phyloP scores from a whole-genome alignment of 2,888 invertebrate genomes.

The Rugalucina vietnamica region DNA sequence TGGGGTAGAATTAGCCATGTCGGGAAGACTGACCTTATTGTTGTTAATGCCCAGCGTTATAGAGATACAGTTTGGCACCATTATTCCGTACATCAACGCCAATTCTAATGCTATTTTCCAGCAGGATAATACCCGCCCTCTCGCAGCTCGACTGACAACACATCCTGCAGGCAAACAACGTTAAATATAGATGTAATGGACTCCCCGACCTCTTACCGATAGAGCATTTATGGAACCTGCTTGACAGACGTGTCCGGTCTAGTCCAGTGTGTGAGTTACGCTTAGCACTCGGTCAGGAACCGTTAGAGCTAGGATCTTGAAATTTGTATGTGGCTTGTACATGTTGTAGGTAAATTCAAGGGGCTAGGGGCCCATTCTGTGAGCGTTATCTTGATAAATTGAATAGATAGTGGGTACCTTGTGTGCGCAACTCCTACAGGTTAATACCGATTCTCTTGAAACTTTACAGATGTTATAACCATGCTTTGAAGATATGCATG shows the following conservation, averaged over 20 bases:
- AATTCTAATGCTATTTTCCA: background rate
- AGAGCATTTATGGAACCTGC: background rate
- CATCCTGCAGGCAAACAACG: background rate
- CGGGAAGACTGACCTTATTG: background rate
- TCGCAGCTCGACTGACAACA: background rate
- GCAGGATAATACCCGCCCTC: background rate
- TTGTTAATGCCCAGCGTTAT: constrained; percentile 15
- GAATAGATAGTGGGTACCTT: too few relatives aligned
- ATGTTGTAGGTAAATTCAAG: too few relatives aligned
- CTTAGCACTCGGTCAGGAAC: too few relatives aligned
- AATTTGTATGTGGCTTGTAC: too few relatives aligned
- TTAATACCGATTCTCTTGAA: too few relatives aligned
- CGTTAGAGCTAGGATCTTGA: too few relatives aligned
- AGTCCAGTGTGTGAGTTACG: too few relatives aligned
- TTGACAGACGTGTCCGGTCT: background rate
- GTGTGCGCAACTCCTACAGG: too few relatives aligned
- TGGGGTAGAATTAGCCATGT: constrained; percentile 25
- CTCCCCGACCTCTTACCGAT: background rate
- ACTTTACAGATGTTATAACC: too few relatives aligned
- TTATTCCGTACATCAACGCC: constrained; percentile 5
- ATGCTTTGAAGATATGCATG: too few relatives aligned
- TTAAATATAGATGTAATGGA: background rate
- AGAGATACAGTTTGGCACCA: background rate
- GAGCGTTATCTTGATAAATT: too few relatives aligned
- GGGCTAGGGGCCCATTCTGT: too few relatives aligned